These are phyloP conservation scores for Threskiornis aethiopicus DNA, from an alignment of 2,797 vertebrate species.

Conservation along the genomic window DNA sequence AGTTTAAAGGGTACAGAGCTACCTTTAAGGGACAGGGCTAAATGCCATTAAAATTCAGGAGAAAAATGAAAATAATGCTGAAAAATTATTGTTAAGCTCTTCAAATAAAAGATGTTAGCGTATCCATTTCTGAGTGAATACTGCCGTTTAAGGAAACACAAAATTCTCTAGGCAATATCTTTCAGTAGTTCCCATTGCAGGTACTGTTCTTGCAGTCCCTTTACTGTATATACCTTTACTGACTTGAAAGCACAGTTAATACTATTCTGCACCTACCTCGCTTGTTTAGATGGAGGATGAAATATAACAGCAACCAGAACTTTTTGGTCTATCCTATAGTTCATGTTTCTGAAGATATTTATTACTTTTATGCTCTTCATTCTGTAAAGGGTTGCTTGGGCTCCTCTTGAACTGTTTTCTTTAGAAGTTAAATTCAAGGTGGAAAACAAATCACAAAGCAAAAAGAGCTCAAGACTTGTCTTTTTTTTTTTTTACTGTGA, in stretches of 20 bases:
- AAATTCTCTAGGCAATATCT: not conserved
- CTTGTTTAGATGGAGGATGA: not conserved
- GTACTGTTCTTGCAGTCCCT: not conserved
- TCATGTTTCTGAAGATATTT: not conserved
- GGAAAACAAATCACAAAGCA: constrained; percentile 11
- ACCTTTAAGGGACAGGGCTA: not conserved
- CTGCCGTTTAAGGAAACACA: not conserved
- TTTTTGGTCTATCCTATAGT: not conserved
- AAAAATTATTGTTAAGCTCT: not conserved
- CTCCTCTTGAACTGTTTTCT: not conserved
- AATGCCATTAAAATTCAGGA: not conserved
- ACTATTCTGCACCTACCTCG: not conserved
- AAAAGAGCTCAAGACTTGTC: not conserved
- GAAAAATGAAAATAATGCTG: not conserved
- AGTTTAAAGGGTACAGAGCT: not conserved
- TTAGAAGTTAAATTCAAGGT: not conserved
- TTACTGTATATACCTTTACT: not conserved
- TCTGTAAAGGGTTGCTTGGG: not conserved
- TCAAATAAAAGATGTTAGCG: not conserved
- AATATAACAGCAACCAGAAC: not conserved
- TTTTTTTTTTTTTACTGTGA: not conserved
- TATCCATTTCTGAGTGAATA: not conserved
- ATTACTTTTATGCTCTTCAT: not conserved
- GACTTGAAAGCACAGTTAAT: not conserved
- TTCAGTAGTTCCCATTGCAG: not conserved